Percentiles rank a stretch among this genome's conserved stretches.
Conservation (phyloP, 2,113 vertebrate genomes). For the Oreocharis arfaki region DNA sequence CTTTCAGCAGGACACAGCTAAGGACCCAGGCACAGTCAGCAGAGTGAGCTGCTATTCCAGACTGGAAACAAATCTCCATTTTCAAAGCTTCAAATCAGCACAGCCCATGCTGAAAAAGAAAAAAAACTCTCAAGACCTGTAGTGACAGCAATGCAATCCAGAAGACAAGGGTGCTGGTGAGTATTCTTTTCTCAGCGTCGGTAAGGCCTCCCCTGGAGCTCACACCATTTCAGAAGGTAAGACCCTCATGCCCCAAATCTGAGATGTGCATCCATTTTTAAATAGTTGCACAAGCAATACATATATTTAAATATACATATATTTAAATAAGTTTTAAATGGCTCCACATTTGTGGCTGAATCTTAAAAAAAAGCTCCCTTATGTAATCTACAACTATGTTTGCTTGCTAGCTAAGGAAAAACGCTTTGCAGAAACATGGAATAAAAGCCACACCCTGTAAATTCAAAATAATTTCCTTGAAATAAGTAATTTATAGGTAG, state of each 20-base stretch:
- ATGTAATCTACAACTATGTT: background rate
- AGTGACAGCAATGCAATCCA: background rate
- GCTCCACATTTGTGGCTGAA: background rate
- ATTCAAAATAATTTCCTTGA: background rate
- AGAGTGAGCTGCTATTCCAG: background rate
- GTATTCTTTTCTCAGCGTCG: background rate
- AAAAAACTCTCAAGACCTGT: background rate
- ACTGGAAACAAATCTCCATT: background rate
- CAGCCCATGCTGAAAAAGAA: background rate
- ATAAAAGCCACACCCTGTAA: background rate
- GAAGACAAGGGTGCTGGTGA: background rate
- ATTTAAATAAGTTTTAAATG: background rate
- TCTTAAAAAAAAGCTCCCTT: background rate
- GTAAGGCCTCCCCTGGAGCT: background rate
- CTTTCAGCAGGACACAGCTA: background rate
- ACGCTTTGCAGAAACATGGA: background rate
- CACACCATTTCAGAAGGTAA: background rate
- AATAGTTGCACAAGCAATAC: background rate
- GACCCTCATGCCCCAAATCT: background rate
- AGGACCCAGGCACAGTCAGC: accelerated
- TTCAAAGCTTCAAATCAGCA: background rate
- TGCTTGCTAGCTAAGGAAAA: background rate
- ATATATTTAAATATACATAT: background rate
- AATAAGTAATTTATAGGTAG: background rate
- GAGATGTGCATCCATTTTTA: background rate